Evolutionary conservation across 2,888 invertebrate genomes (phyloP).

Genomic region (Scaptodrosophila latifasciaeformis): DNA sequence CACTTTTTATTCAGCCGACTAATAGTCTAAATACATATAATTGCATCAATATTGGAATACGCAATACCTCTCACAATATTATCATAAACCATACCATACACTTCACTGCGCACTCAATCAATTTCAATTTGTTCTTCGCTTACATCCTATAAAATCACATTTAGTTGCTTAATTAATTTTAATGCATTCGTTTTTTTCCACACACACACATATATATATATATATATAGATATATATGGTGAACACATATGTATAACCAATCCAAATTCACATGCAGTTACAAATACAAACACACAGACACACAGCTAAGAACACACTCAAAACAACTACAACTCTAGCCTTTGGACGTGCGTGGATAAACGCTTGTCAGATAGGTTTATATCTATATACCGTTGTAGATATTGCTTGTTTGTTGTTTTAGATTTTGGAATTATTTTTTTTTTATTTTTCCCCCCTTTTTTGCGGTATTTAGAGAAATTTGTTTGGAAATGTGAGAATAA

Average conservation of each 20-base stretch:
- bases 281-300: not conserved
- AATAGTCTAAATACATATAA: constrained; percentile 35
- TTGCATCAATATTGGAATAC: constrained; percentile 17
- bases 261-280: not conserved
- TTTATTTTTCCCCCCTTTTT: constrained; percentile 3
- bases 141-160: constrained; percentile 73
- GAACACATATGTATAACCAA: constrained; percentile 5
- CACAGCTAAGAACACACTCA: constrained; percentile 9
- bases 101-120: constrained; percentile 28
- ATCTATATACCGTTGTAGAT: constrained; percentile 39
- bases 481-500: no score
- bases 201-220: not conserved
- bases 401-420: constrained; percentile 45
- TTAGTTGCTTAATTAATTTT: constrained; percentile 72
- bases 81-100: not conserved
- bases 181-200: constrained; percentile 27
- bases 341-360: no score
- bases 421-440: constrained; percentile 2
- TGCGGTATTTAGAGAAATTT: constrained; percentile 20
- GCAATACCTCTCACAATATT: not conserved
- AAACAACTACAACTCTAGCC: constrained; percentile 29
- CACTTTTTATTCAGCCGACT: constrained; percentile 66
- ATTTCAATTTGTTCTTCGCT: constrained; percentile 49
- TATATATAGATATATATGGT: not conserved
- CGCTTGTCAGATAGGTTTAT: not conserved